Percentiles rank a stretch among this genome's conserved stretches.
Conservation (phyloP, 64 coral and sea anemone genomes). For the Dendrophyllia cribrosa region DNA sequence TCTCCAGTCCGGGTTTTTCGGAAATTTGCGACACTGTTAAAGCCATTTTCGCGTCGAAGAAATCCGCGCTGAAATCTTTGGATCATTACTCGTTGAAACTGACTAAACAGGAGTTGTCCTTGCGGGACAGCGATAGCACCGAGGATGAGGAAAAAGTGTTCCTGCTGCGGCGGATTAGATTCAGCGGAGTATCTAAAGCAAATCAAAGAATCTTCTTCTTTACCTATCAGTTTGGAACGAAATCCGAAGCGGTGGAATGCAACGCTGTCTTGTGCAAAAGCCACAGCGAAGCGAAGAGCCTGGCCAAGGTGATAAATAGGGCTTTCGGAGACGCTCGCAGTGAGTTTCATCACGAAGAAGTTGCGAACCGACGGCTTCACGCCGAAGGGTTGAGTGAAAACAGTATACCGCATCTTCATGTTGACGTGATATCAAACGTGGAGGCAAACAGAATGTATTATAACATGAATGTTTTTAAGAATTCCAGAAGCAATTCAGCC, state of each 20-base stretch:
- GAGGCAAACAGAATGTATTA: conserved; percentile 38
- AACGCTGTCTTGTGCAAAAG: conserved; percentile 80
- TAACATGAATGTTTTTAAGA: conserved; percentile 38
- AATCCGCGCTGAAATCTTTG: conserved; percentile 62
- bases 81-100: conserved; percentile 86
- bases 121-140: conserved; percentile 87
- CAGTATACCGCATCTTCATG: conserved; percentile 57
- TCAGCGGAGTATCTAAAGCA: conserved; percentile 79
- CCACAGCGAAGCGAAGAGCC: conserved; percentile 88
- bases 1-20: conserved; percentile 73
- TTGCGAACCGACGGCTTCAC: conserved; percentile 77
- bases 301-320: conserved; percentile 87
- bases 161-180: conserved; percentile 74
- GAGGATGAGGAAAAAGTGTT: conserved; percentile 89
- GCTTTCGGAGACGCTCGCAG: conserved; percentile 75
- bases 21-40: conserved; percentile 94
- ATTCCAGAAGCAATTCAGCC: conserved; percentile 34
- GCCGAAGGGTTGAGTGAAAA: conserved; percentile 76
- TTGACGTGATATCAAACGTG: conserved; percentile 37
- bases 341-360: conserved; percentile 85
- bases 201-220: conserved; percentile 93
- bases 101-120: conserved; percentile 82
- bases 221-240: conserved; percentile 90
- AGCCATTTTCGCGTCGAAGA: conserved; percentile 71
- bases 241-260: conserved; percentile 88